Percentiles rank a stretch among this genome's conserved stretches.
Evolutionary conservation across 2,888 invertebrate species (phyloP).

Genomic region (Coecobrya sp.): DNA sequence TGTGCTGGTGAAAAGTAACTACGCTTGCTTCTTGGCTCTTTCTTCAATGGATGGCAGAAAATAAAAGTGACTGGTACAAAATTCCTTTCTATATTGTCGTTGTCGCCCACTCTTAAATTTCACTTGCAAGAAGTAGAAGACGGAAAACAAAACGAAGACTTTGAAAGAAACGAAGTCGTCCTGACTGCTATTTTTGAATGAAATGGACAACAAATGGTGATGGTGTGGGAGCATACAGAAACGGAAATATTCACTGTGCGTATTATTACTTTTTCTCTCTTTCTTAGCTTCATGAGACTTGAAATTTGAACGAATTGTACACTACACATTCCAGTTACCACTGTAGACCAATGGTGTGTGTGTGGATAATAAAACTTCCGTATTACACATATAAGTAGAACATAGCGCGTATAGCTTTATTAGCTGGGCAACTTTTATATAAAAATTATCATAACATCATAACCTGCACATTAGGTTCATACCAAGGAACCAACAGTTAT

Average conservation of each 20-base stretch:
- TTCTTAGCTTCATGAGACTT: background rate
- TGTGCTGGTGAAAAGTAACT: slow-evolving; percentile 51
- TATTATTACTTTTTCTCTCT: slow-evolving; percentile 20
- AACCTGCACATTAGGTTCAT: background rate
- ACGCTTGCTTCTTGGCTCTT: background rate
- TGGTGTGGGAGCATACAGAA: background rate
- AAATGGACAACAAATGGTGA: background rate
- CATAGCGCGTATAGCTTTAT: too few relatives aligned
- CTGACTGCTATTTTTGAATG: slow-evolving; percentile 13
- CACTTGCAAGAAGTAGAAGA: background rate
- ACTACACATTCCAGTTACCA: background rate
- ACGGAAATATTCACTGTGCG: background rate
- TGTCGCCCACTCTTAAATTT: slow-evolving; percentile 28
- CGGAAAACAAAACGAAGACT: background rate
- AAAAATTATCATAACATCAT: background rate
- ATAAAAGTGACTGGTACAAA: slow-evolving; percentile 25
- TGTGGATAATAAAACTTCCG: background rate
- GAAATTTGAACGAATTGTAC: slow-evolving; percentile 1
- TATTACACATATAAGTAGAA: background rate
- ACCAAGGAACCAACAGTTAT: background rate
- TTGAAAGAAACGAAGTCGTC: background rate
- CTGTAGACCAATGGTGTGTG: background rate
- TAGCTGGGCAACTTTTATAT: background rate
- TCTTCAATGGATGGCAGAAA: background rate
- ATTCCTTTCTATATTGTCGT: background rate